Conservation (phyloP, 2,888 invertebrate genomes). For the Dicyrtomina minuta region DNA sequence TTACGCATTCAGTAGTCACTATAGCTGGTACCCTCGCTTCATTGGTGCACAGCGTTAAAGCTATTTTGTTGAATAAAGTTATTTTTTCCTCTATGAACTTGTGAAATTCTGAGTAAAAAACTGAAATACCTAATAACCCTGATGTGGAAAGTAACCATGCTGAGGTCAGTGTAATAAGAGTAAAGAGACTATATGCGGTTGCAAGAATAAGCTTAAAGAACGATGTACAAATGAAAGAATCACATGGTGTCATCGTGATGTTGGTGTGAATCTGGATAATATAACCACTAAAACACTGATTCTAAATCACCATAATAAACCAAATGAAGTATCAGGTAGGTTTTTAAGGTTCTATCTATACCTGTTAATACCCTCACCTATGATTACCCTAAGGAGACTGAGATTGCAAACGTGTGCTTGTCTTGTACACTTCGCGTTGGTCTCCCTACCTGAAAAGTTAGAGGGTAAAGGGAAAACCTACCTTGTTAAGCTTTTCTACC, state of each 20-base stretch:
- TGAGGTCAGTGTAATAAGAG: too few relatives aligned
- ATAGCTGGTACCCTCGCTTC: too few relatives aligned
- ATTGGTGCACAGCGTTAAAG: too few relatives aligned
- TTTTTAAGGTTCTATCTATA: conserved; percentile 1
- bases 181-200: too few relatives aligned
- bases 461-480: neutral
- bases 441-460: neutral
- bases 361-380: neutral
- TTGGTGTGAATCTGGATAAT: conserved; percentile 30
- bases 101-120: too few relatives aligned
- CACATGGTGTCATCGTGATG: conserved; percentile 22
- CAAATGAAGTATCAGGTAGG: conserved; percentile 9
- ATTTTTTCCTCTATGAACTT: too few relatives aligned
- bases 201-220: too few relatives aligned
- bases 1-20: too few relatives aligned
- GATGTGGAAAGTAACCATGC: too few relatives aligned
- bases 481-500: neutral
- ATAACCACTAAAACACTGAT: conserved; percentile 16
- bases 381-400: conserved; percentile 16
- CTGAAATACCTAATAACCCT: too few relatives aligned
- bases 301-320: conserved; percentile 22
- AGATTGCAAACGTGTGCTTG: neutral
- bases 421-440: too few relatives aligned
- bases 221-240: conserved; percentile 16
- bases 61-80: too few relatives aligned